Evolutionary conservation across 2,113 vertebrate species (phyloP).

Genomic region (Scartelaos histophorus): DNA sequence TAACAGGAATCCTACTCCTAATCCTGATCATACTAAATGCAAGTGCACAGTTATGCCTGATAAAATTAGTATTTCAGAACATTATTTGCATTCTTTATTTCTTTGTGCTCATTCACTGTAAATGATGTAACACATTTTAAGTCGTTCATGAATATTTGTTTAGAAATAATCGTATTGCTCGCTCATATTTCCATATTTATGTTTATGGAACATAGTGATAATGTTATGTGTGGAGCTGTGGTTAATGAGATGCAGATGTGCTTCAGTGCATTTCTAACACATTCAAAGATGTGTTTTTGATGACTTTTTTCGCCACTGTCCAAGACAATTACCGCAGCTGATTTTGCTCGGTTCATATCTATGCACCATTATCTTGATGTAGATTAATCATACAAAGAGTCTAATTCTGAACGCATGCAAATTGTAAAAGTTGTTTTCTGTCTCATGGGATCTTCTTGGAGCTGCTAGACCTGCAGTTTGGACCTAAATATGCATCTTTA

Average conservation of each 20-base stretch:
- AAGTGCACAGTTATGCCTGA: background rate
- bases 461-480: background rate
- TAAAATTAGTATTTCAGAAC: no score
- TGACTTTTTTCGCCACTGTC: conserved; percentile 6
- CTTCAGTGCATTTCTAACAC: conserved; percentile 27
- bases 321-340: conserved; percentile 13
- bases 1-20: no score
- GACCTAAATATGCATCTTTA: background rate
- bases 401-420: background rate
- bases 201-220: no score
- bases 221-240: conserved; percentile 8
- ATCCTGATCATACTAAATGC: no score
- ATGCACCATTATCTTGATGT: background rate
- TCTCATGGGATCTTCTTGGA: background rate
- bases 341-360: background rate
- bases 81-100: no score
- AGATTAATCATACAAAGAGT: background rate
- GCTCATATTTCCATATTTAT: background rate
- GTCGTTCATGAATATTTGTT: background rate
- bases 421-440: background rate
- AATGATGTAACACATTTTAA: background rate
- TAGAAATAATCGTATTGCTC: background rate
- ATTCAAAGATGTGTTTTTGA: conserved; percentile 30
- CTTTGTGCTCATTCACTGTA: background rate
- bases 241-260: conserved; percentile 1